Evolutionary conservation across 92 coral and sea anemone species (phyloP).

Genomic region (Porites divaricata): DNA sequence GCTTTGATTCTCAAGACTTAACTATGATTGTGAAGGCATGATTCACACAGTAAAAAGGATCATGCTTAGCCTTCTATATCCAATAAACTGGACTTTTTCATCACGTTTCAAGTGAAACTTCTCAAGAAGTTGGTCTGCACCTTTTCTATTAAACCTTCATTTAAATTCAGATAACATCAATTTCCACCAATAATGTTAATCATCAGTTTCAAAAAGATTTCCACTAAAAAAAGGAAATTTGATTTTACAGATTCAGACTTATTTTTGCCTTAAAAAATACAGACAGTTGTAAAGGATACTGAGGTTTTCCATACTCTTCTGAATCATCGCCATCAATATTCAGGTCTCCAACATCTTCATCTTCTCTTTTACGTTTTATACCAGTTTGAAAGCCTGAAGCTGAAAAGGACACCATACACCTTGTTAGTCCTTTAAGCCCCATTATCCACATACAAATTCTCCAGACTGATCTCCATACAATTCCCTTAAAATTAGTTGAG

Average conservation of each 20-base stretch:
- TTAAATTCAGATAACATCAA: too few species aligned
- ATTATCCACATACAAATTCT: too few species aligned
- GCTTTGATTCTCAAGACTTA: background rate
- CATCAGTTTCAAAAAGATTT: too few species aligned
- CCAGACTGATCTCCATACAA: too few species aligned
- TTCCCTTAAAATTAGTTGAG: too few species aligned
- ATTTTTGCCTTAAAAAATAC: background rate
- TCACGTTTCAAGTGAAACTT: background rate
- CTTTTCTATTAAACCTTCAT: too few species aligned
- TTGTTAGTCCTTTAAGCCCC: background rate
- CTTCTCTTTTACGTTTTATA: constrained; percentile 72
- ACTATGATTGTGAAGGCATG: background rate
- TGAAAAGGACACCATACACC: constrained; percentile 1
- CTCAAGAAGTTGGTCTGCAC: too few species aligned
- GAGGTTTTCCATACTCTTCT: constrained; percentile 90
- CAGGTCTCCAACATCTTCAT: constrained; percentile 84
- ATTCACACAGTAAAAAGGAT: background rate
- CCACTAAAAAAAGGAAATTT: too few species aligned
- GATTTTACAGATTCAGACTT: background rate
- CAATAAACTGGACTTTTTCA: background rate
- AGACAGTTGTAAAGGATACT: constrained; percentile 72
- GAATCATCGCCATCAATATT: constrained; percentile 92
- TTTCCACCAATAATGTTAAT: too few species aligned
- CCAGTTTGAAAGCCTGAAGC: constrained; percentile 90
- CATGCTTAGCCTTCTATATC: background rate